Evolutionary conservation across 2,113 vertebrate species (phyloP), one percentile per base, ranked within the genome.

Genomic region (Pleuronectes platessa): DNA sequence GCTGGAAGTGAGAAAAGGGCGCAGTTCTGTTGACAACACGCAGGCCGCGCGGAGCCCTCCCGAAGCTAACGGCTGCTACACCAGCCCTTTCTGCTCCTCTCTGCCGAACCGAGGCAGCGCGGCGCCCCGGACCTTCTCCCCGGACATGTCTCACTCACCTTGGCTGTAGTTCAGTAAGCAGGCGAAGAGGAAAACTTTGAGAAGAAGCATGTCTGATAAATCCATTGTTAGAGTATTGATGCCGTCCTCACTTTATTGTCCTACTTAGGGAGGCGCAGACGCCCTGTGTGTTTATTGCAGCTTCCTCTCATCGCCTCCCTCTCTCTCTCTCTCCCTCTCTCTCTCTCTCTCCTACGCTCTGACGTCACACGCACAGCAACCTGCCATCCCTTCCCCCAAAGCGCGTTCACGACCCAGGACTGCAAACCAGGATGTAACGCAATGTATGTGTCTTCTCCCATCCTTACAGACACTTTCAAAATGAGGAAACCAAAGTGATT

Each of bases 261-360:
- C 93, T 92, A 90, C 86, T 90, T 92, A 89, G 63, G 31, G 31
- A 93, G 90, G 92, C 91, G 91, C 90, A 94, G 92, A 86, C 93
- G 92, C 93, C 92, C 93, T 93, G 88, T 92, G 90, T 94, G 93
- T 95, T 94, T 94, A 92, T 94, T 92, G 93, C 94, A 92, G 88
- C 88, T 88, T 93, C 86, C 89, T 90, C 86, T 86, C 83, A 77
- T 86, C 84, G 79, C 86, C 88, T 74, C 82, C 63, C 82, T 24
- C 67, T 21, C 72, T 11, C 53, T 3, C 53, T 42, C 11, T 42
- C 20, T 21, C 37, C 20, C n/a, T 40, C 35, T 35, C n/a, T 42
- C 42, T 65, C 40, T 54, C 53, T 11, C n/a, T n/a, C 53, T 21
- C 54, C 79, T 35, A 70, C 94, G 93, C 67, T 82, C n/a, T 93